A percentile compares a stretch with the other conserved stretches of the same genome.
Conservation (phyloP, 2,797 vertebrate species). For the Cheirogaleus major region DNA sequence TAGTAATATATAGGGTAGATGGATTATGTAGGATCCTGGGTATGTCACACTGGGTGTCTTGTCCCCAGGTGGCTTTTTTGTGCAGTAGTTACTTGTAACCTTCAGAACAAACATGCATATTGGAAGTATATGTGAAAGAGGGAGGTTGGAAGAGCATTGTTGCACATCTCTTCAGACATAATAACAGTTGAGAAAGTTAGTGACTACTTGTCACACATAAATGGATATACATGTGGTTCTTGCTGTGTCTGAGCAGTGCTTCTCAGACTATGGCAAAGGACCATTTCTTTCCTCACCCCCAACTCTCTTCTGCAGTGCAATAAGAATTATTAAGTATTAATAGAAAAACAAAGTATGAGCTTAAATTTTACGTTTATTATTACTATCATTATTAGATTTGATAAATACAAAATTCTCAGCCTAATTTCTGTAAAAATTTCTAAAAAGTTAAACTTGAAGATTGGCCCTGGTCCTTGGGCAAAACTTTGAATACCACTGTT, state of each 20-base stretch:
- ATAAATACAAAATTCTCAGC: neutral
- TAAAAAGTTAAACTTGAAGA: slow-evolving; percentile 1
- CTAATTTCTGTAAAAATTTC: neutral
- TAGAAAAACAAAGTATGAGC: neutral
- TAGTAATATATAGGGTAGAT: neutral
- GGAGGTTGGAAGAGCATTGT: neutral
- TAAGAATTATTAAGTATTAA: neutral
- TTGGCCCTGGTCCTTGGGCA: neutral
- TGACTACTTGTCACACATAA: neutral
- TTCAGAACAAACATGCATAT: neutral
- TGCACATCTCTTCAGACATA: neutral
- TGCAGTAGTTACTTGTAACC: neutral
- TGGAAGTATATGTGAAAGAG: neutral
- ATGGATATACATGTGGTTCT: neutral
- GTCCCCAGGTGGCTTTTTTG: neutral
- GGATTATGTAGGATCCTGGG: neutral
- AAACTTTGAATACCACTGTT: neutral
- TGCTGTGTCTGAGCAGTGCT: neutral
- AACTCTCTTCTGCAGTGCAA: neutral
- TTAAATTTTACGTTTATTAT: neutral
- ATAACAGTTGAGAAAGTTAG: neutral
- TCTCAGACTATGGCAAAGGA: neutral
- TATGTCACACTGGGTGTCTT: neutral
- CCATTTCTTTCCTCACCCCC: neutral
- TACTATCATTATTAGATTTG: neutral